Evolutionary conservation across 2,797 vertebrate genomes (phyloP), one percentile per base, ranked within the genome.

Genomic region (Chelon labrosus): DNA sequence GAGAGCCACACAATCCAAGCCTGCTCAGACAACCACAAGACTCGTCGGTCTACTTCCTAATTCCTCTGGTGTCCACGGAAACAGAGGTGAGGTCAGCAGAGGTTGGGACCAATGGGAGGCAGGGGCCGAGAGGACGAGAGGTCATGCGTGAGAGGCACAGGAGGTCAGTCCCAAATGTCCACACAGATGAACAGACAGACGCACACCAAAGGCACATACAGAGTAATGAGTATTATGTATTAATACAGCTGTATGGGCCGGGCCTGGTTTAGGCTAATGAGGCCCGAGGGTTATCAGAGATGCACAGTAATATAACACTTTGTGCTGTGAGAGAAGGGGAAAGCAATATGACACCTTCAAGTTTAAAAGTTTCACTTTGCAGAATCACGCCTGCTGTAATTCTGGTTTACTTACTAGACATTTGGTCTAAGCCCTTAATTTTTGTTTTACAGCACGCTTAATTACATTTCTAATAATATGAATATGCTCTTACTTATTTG

Each of bases 271-370:
- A 64, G 56, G 75, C 67, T 93, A 93, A 93, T 87, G 90, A 90
- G 91, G 52, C 92, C 81, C 88, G 0, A 3, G 92, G 86, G 92
- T 88, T 82, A 89, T 93, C 59, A 89, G 46, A 78, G 46, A 93
- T 89, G 86, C 90, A 92, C 58, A 78, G 83, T 59, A 19, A 86
- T 69, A 55, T 58, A 55, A 72, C 60, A 74, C 69, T 65, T 63
- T 80, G 70, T 38, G 59, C 80, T 31, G 62, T 38, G 62, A 39
- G 54, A 54, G 38, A 77, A 13, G 47, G 16, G 70, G 44, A 80
- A 75, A 83, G 62, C 41, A 63, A 66, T 60, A 54, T 39, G 35
- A 49, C 44, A 25, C 50, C 50, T 70, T 73, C 3, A 70, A 64
- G 53, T 65, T 68, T 27, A 20, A 81, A 76, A 75, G 44, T 62